Base-by-base conservation (phyloP, 2,888 invertebrate genomes). In the Chrysotoxum bicinctum region DNA sequence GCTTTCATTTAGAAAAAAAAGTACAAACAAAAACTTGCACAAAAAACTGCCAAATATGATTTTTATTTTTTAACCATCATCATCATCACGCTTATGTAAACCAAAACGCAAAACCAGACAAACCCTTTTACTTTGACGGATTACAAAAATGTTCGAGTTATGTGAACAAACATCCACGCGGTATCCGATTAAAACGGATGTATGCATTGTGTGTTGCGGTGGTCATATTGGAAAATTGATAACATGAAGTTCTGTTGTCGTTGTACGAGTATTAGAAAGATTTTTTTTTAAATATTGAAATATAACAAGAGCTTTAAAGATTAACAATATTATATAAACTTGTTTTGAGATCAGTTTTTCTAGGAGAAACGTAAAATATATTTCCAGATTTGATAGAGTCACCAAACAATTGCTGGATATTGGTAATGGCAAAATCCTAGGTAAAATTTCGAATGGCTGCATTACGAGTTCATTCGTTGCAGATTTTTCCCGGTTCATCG, bases 71-170 rank as follows among this genome's bases (percentile, higher is more conserved):
- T 23, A 50, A 52, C 30, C 54, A 56, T 54, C 10, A 14, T 16
- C 26, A 26, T 7, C 26, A 26, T 26, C 26, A n/a, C 5, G 12
- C 3, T 30, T 54, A 16, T 30, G 54, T 54, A 26, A 54, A 54
- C 54, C 54, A 54, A n/a, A n/a, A 26, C 5, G 26, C 26, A 26
- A 26, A n/a, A 26, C 26, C 26, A 26, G 30, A 45, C 50, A 70
- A 66, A 50, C 58, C 70, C 64, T 72, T 72, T 83, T 66, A 70
- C 73, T 85, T 77, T 80, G 81, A 78, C 69, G 77, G 85, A 85
- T 85, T 85, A 85, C 6, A 54, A 30, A 54, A 19, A 32, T 74
- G 48, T 72, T 52, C 48, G 60, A 35, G 69, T 75, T 62, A 62
- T 76, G 69, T 35, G 48, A 62, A 50, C 62, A 48, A 45, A 78